A percentile compares a stretch with the other conserved stretches of the same genome.
Conservation (phyloP, 2,797 vertebrate genomes). For the Mallotus villosus region DNA sequence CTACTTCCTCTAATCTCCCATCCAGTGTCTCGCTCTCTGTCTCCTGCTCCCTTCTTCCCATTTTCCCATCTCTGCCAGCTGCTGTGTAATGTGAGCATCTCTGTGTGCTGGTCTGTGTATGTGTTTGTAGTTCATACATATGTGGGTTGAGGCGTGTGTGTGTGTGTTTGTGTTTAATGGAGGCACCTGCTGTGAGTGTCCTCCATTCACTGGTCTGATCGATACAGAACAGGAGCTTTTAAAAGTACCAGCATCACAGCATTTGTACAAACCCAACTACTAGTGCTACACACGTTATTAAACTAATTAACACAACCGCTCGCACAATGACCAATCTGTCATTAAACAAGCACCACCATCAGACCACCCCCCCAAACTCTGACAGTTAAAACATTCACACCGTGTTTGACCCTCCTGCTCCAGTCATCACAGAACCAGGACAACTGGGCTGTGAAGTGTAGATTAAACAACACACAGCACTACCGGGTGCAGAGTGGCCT, state of each 20-base stretch:
- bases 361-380: background rate
- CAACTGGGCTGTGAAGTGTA: no score
- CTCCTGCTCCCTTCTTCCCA: background rate
- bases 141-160: background rate
- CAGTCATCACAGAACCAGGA: background rate
- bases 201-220: background rate
- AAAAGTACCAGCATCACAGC: no score
- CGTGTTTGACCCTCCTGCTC: background rate
- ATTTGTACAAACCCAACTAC: no score
- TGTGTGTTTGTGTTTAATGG: constrained; percentile 1
- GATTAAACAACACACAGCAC: no score
- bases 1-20: constrained; percentile 10
- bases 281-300: no score
- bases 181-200: background rate
- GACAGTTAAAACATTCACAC: background rate
- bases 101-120: background rate
- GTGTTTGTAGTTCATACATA: background rate
- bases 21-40: background rate
- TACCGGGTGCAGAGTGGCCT: no score
- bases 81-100: background rate
- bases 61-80: background rate
- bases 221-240: background rate
- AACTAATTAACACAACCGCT: no score
- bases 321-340: background rate
- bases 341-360: background rate